Base-by-base conservation (phyloP, 2,797 vertebrate genomes). In the Triplophysa bombifrons region DNA sequence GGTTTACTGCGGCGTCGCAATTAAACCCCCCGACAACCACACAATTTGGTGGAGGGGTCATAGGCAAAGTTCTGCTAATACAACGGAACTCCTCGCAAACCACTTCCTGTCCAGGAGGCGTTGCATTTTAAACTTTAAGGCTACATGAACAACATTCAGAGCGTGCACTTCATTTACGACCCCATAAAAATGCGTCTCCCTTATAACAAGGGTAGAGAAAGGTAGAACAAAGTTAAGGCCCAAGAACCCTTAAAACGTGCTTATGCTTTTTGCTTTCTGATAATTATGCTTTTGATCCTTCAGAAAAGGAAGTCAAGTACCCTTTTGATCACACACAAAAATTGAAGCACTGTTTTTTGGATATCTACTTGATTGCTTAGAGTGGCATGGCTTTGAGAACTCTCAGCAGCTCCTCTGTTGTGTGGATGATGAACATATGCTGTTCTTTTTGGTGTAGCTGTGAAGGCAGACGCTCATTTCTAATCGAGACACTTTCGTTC, bases 391-490 rank as follows among this genome's bases (percentile, higher is more conserved):
- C 72, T 65, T 73, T 41, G 80, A 66, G 55, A 44, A 53, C 38
- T 51, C 58, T 53, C 27, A 78, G 78, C 3, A 51, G 19, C 51
- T 48, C 22, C 56, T 76, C 53, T 46, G 30, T 20, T 65, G 80
- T 74, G 53, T 56, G 44, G 44, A 58, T 61, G 70, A 67, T 6
- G 16, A 77, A 63, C 50, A 69, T 53, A 66, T 60, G 58, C 63
- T 78, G 48, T 65, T 72, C 51, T 78, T 83, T 83, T 74, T 83
- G 84, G 73, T 80, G 50, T 78, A 67, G 74, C 85, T 87, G 80
- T 44, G 51, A 84, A 82, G 83, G 80, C 74, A 82, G 68, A 77
- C 65, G 20, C 58, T 82, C 16, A 61, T 68, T 80, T 82, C 70
- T 60, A 56, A 69, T 71, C 65, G 58, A 71, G 67, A 72, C 17